Evolutionary conservation across 2,888 invertebrate species (phyloP).

Genomic region (Lithosia quadra): DNA sequence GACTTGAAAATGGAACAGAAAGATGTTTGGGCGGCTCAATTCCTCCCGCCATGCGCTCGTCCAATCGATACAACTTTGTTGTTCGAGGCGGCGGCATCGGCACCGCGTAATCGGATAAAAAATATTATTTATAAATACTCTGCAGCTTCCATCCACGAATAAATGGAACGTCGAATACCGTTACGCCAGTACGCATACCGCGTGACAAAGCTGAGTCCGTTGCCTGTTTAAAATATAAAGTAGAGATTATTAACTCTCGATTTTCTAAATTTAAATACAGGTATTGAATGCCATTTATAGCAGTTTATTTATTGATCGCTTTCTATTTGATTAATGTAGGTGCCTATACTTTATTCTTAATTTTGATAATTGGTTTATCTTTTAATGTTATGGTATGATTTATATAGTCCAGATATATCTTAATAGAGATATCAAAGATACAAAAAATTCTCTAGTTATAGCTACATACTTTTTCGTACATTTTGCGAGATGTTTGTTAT

Average conservation of each 20-base stretch:
- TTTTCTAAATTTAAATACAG: neutral
- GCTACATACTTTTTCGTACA: constrained; percentile 15
- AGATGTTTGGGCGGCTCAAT: constrained; percentile 52
- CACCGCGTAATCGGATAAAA: constrained; percentile 53
- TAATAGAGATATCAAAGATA: neutral
- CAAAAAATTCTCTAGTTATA: constrained; percentile 5
- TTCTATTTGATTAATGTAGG: neutral
- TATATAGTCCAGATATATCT: neutral
- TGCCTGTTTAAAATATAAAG: constrained; percentile 21
- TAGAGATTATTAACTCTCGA: neutral
- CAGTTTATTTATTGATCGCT: neutral
- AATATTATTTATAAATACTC: constrained; percentile 58
- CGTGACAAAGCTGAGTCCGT: constrained; percentile 43
- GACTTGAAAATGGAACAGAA: constrained; percentile 70
- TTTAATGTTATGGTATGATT: neutral
- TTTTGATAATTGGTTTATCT: neutral
- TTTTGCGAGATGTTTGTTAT: constrained; percentile 20
- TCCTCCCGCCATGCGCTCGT: constrained; percentile 56
- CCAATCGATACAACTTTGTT: constrained; percentile 78
- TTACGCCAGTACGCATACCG: constrained; percentile 28
- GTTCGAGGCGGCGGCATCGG: constrained; percentile 61
- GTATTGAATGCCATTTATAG: neutral
- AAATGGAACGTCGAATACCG: constrained; percentile 38
- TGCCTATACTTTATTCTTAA: neutral
- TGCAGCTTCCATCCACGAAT: constrained; percentile 42